Base-by-base conservation (phyloP, 2,113 vertebrate genomes). In the Pongo pygmaeus region DNA sequence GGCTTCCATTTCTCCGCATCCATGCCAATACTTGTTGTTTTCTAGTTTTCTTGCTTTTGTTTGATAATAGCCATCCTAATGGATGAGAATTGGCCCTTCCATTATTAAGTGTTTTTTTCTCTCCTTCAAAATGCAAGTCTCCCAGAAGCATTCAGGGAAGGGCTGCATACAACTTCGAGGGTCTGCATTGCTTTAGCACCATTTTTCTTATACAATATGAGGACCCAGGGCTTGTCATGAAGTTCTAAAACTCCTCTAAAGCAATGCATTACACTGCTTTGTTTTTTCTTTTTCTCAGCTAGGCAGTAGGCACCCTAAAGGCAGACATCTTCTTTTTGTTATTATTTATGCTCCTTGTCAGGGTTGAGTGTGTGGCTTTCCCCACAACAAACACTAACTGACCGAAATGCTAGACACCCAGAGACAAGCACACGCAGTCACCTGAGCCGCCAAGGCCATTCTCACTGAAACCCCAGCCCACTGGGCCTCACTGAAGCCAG, bases 401-500 rank as follows among this genome's bases (percentile, higher is more conserved):
- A 40, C 6, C 4, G 3, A 74, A 48, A 32, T 74, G 83, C 12
- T 40, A 38, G n/a, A 89, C 35, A 83, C 30, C 8, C 52, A 25
- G 46, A 80, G 46, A 70, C 5, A 18, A 57, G 55, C 6, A 11
- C 79, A 8, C 25, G 35, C 77, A 32, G 20, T 40, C 32, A 5
- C 50, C 30, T 25, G 22, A 78, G n/a, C 16, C 23, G n/a, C 46
- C 20, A 30, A 46, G 70, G 5, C n/a, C n/a, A 18, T 20, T 22
- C 30, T 74, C 69, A 40, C 43, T 43, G 17, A 30, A 35, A n/a
- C n/a, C 40, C 1, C 7, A 23, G 40, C 8, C 8, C 27, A 6
- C 20, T 0, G 0, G 14, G 18, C 6, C 13, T 81, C 32, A 0
- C 9, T 8, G 30, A 32, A 72, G 75, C 55, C 74, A 43, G 20